Base-by-base conservation (phyloP, 1,140 invertebrate species). In the Drosophila azteca region DNA sequence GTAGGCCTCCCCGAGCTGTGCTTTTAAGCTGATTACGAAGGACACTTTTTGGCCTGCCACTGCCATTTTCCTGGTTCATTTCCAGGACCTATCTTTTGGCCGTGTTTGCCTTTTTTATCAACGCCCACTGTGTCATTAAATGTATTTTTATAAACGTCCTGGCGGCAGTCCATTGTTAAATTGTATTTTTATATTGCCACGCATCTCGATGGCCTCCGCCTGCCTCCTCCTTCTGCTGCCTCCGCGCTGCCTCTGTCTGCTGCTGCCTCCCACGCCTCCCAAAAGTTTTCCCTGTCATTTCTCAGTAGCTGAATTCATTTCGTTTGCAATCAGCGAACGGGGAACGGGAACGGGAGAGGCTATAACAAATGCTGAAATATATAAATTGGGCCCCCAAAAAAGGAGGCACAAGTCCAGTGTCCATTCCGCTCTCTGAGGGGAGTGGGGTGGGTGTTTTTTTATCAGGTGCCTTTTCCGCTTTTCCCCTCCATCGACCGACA, bases 21-120 rank as follows among this genome's bases (percentile, higher is more conserved):
- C 75, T 88, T 79, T 88, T 79, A 83, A 88, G 77, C 79, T 83
- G 83, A 88, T 88, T 88, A 88, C 82, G 71, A 20, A 20, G 17
- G 64, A 77, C 76, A 79, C 51, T 77, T 73, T 74, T 78, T 59
- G 43, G 55, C 35, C 31, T 13, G 22, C n/a, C n/a, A n/a, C n/a
- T n/a, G n/a, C n/a, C n/a, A n/a, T n/a, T 65, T 35, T 35, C 39
- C 58, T 46, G 44, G 69, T 61, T 87, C 83, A 76, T 72, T 88
- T 87, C 52, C 65, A 72, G 76, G 52, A 63, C 66, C 77, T 73
- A 70, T 57, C 52, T 44, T 46, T 58, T n/a, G 35, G 35, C 8
- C 52, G 3, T 49, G 43, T 31, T 59, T 63, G 20, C 9, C 35
- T 54, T 75, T 78, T 66, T 80, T 66, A 20, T 73, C 69, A 59